Percentiles rank a stretch among this genome's conserved stretches.
Evolutionary conservation across 2,113 vertebrate genomes (phyloP).

Genomic region (Stegastes partitus): DNA sequence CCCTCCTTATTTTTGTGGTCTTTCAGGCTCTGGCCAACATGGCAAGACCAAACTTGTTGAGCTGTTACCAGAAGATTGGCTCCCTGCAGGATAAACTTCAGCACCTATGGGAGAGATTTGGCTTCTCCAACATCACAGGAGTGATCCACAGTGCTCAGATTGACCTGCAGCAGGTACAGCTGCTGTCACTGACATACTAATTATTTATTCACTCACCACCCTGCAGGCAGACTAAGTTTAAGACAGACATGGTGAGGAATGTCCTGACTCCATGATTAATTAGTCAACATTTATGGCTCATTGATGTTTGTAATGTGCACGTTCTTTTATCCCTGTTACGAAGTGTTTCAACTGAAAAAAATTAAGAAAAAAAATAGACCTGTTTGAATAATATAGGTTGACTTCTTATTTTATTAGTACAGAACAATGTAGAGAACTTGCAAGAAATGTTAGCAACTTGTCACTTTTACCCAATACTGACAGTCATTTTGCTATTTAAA

Average conservation of each 20-base stretch:
- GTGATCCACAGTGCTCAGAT: slow-evolving; percentile 92
- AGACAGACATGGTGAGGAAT: not conserved
- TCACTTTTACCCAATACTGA: too few species aligned
- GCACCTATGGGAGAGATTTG: slow-evolving; percentile 88
- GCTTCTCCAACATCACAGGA: slow-evolving; percentile 83
- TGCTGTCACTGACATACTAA: too few species aligned
- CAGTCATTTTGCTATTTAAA: too few species aligned
- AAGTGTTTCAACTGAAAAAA: too few species aligned
- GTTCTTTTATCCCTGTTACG: not conserved
- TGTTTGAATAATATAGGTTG: too few species aligned
- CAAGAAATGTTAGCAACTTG: too few species aligned
- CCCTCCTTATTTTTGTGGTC: not conserved
- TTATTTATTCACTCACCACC: not conserved
- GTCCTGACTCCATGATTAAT: not conserved
- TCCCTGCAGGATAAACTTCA: slow-evolving; percentile 86
- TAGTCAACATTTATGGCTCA: not conserved
- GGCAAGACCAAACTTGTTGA: slow-evolving; percentile 86
- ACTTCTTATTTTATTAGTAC: too few species aligned
- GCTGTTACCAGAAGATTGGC: slow-evolving; percentile 88
- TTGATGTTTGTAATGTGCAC: not conserved
- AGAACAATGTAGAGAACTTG: too few species aligned
- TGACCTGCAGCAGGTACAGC: slow-evolving; percentile 92
- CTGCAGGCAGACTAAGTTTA: not conserved
- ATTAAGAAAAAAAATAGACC: too few species aligned
- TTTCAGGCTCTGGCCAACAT: slow-evolving; percentile 83